phyloP scores from a whole-genome alignment of 2,113 vertebrate genomes.

The Otus sunia region DNA sequence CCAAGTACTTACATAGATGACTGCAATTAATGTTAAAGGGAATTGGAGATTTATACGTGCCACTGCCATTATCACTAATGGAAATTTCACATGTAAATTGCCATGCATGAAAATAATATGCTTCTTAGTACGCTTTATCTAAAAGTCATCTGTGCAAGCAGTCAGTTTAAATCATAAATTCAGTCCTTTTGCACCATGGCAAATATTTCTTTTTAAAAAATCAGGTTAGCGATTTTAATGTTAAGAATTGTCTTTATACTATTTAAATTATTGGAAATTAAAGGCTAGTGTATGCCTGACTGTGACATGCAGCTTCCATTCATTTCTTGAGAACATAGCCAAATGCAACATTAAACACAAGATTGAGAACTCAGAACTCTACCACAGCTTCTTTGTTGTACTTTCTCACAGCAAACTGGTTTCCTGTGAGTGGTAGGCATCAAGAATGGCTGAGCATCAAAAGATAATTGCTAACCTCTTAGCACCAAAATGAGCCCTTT shows the following conservation, averaged over 20 bases:
- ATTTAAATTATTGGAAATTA: constrained; percentile 22
- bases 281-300: background rate
- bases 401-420: background rate
- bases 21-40: constrained; percentile 58
- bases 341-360: background rate
- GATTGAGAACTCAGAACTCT: background rate
- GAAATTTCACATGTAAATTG: constrained; percentile 67
- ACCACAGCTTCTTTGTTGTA: background rate
- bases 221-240: background rate
- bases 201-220: constrained; percentile 5
- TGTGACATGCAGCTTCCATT: background rate
- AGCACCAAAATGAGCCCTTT: background rate
- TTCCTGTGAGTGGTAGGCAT: background rate
- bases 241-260: background rate
- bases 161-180: constrained; percentile 27
- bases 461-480: background rate
- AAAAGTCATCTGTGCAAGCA: constrained; percentile 41
- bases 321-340: background rate
- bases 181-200: background rate
- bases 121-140: constrained; percentile 23
- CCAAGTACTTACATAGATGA: constrained; percentile 36
- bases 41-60: constrained; percentile 31
- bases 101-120: constrained; percentile 51
- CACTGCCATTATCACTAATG: constrained; percentile 49
- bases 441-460: background rate